phyloP scores from a whole-genome alignment of 2,797 vertebrate genomes.

The Microctenopoma lineatum region DNA sequence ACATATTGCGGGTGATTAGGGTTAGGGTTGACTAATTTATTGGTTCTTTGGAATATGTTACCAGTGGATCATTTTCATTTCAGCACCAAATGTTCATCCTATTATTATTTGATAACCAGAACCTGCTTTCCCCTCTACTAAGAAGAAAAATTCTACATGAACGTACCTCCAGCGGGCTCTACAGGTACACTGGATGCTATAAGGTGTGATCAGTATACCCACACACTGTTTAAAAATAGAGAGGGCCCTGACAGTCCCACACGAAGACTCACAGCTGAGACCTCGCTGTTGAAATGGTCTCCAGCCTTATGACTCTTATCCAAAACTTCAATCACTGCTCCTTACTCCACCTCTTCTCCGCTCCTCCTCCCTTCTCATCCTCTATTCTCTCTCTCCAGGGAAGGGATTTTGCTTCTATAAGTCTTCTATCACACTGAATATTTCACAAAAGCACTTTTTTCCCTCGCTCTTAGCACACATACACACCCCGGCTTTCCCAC shows the following conservation, averaged over 20 bases:
- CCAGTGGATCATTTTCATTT: conserved; percentile 7
- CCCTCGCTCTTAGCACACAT: conserved; percentile 28
- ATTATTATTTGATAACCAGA: conserved; percentile 28
- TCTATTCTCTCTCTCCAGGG: conserved; percentile 60
- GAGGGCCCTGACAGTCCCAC: conserved; percentile 70
- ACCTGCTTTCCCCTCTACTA: conserved; percentile 9
- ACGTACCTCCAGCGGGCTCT: conserved; percentile 44
- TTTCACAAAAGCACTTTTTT: conserved; percentile 68
- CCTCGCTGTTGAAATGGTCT: conserved; percentile 68
- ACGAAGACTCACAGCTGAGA: conserved; percentile 64
- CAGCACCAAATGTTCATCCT: conserved; percentile 1
- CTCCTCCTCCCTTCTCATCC: conserved; percentile 51
- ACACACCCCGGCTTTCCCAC: conserved; percentile 60
- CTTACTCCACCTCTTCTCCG: conserved; percentile 64
- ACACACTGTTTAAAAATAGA: conserved; percentile 79
- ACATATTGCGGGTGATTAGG: neutral
- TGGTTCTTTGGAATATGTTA: neutral
- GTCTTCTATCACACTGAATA: conserved; percentile 75
- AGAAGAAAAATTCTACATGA: conserved; percentile 31
- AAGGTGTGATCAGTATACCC: conserved; percentile 73
- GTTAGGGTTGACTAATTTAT: neutral
- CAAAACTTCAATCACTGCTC: conserved; percentile 71
- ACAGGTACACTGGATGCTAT: conserved; percentile 67
- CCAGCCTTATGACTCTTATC: conserved; percentile 72
- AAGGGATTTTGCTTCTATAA: conserved; percentile 72